Evolutionary conservation across 2,797 vertebrate genomes (phyloP).

Genomic region (Argyrosomus regius): DNA sequence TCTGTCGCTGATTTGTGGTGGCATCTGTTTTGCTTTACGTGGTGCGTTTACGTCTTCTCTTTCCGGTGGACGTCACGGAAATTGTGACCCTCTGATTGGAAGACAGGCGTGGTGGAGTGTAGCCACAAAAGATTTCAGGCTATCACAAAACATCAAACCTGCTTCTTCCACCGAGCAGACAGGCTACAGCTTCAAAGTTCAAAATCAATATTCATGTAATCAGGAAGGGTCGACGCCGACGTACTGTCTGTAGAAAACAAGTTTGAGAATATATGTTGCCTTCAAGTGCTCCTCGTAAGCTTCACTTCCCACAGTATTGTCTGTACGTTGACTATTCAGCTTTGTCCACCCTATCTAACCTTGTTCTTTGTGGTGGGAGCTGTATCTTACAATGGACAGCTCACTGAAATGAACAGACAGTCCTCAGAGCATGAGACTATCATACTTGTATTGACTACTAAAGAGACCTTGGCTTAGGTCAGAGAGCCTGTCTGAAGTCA

Average conservation of each 20-base stretch:
- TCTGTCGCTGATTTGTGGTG: conserved; percentile 34
- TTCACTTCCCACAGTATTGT: neutral
- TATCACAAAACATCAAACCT: neutral
- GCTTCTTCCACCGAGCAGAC: neutral
- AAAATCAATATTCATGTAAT: conserved; percentile 8
- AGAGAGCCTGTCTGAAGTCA: neutral
- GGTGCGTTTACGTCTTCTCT: conserved; percentile 43
- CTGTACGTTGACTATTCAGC: neutral
- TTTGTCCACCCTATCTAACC: neutral
- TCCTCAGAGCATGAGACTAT: neutral
- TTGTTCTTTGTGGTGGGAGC: neutral
- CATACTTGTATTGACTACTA: neutral
- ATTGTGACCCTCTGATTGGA: conserved; percentile 61
- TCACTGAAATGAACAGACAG: neutral
- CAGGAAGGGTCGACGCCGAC: neutral
- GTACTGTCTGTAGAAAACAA: neutral
- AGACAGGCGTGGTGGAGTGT: conserved; percentile 12
- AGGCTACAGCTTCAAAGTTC: neutral
- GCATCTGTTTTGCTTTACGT: conserved; percentile 72
- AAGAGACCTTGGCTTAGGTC: neutral
- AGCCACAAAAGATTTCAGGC: conserved; percentile 34
- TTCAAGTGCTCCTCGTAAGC: neutral
- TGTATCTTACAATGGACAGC: neutral
- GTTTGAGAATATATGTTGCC: neutral
- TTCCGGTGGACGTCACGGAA: conserved; percentile 73